Percentiles rank a stretch among this genome's conserved stretches.
Conservation (phyloP, 2,888 invertebrate genomes). For the Tenthredo notha region DNA sequence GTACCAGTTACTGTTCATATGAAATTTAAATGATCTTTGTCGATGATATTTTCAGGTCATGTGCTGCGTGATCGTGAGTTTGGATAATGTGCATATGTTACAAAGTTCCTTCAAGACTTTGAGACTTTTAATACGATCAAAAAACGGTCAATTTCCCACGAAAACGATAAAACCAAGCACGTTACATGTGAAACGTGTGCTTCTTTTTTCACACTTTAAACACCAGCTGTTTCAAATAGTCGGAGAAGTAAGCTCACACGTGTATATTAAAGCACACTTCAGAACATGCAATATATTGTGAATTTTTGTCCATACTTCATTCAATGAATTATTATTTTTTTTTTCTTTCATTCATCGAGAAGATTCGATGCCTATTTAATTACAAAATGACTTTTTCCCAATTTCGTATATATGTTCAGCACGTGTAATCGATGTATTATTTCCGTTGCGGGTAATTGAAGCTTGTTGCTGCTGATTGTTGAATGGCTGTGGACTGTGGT, state of each 20-base stretch:
- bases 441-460: constrained; percentile 15
- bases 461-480: constrained; percentile 10
- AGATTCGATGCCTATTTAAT: not conserved
- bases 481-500: constrained; percentile 33
- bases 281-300: not conserved
- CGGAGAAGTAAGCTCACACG: not conserved
- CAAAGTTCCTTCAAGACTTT: not conserved
- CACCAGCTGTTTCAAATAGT: not conserved
- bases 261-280: not conserved
- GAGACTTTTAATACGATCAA: not conserved
- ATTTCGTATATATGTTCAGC: not conserved
- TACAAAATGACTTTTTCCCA: not conserved
- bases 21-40: not conserved
- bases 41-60: not conserved
- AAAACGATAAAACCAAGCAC: not conserved
- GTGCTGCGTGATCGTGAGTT: not conserved
- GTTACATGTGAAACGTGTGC: not conserved
- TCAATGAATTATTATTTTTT: not conserved
- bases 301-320: not conserved
- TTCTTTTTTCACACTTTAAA: not conserved
- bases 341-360: not conserved
- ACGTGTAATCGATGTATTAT: constrained; percentile 28
- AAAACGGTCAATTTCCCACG: not conserved
- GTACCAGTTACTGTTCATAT: not conserved
- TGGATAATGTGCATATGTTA: not conserved